phyloP scores from a whole-genome alignment of 2,888 invertebrate species.

The Agrotis segetum region DNA sequence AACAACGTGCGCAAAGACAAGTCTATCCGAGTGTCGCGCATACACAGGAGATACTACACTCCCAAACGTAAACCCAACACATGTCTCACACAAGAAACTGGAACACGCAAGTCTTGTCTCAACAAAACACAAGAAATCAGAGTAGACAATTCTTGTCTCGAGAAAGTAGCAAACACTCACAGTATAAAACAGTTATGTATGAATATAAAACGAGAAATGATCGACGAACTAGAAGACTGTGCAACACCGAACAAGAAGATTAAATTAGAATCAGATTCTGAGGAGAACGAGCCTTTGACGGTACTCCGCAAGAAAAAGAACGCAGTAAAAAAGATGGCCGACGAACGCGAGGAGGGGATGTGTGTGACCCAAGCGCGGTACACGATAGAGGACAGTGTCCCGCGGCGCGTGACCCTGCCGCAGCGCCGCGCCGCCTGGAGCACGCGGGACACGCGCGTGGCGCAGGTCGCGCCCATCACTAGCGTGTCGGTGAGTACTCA shows the following conservation, averaged over 20 bases:
- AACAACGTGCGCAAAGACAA: conserved; percentile 31
- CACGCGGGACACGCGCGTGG: conserved; percentile 51
- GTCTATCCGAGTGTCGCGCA: conserved; percentile 27
- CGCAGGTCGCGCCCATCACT: conserved; percentile 64
- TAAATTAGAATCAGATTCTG: conserved; percentile 22
- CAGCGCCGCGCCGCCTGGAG: conserved; percentile 47
- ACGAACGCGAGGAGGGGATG: not conserved
- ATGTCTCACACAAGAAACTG: not conserved
- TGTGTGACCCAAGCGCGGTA: not conserved
- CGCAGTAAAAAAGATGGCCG: not conserved
- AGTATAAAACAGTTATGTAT: not conserved
- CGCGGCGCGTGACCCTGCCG: conserved; percentile 57
- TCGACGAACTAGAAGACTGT: not conserved
- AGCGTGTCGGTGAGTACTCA: conserved; percentile 24
- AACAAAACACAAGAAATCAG: not conserved
- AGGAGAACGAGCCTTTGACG: conserved; percentile 24
- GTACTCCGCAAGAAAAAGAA: not conserved
- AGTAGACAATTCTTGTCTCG: not conserved
- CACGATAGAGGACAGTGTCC: not conserved
- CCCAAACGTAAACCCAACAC: not conserved
- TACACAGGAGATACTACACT: conserved; percentile 21
- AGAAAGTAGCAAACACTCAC: not conserved
- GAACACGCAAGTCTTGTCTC: not conserved
- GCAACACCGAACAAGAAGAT: not conserved
- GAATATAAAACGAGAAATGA: conserved; percentile 25